Evolutionary conservation across 1,140 invertebrate genomes (phyloP).

Genomic region (Pygmarrhopalites habei): DNA sequence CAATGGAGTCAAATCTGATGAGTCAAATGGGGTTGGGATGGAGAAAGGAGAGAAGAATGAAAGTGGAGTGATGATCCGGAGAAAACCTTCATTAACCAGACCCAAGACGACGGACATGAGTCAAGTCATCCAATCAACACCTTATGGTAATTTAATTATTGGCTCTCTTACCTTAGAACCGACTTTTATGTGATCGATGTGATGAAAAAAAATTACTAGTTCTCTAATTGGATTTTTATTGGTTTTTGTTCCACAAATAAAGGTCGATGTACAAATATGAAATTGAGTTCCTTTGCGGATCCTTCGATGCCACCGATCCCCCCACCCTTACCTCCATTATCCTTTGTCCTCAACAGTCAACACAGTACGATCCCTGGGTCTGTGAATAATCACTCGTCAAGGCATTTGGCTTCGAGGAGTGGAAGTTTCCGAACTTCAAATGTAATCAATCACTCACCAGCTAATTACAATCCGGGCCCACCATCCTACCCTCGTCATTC

Average conservation of each 20-base stretch:
- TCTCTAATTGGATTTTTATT: too few species aligned
- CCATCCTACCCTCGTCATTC: slow-evolving; percentile 7
- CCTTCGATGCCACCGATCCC: slow-evolving; percentile 26
- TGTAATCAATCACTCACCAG: slow-evolving; percentile 4
- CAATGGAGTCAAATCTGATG: not conserved
- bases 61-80: not conserved
- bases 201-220: not conserved
- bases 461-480: not conserved
- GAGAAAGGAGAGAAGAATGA: slow-evolving; percentile 9
- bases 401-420: not conserved
- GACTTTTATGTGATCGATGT: not conserved
- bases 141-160: not conserved
- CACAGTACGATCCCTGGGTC: not conserved
- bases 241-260: too few species aligned
- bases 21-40: not conserved
- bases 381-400: not conserved
- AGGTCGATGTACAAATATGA: slow-evolving; percentile 3
- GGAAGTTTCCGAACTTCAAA: slow-evolving; percentile 5
- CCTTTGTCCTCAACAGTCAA: slow-evolving; percentile 7
- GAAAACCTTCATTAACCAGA: slow-evolving; percentile 13
- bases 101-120: slow-evolving; percentile 9
- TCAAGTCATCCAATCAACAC: slow-evolving; percentile 9
- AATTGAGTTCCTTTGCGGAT: slow-evolving; percentile 1
- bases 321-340: slow-evolving; percentile 28
- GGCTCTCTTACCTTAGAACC: not conserved